These are phyloP conservation scores for Achatina immaculata DNA, from an alignment of 1,140 invertebrate genomes.

Conservation along the genomic window DNA sequence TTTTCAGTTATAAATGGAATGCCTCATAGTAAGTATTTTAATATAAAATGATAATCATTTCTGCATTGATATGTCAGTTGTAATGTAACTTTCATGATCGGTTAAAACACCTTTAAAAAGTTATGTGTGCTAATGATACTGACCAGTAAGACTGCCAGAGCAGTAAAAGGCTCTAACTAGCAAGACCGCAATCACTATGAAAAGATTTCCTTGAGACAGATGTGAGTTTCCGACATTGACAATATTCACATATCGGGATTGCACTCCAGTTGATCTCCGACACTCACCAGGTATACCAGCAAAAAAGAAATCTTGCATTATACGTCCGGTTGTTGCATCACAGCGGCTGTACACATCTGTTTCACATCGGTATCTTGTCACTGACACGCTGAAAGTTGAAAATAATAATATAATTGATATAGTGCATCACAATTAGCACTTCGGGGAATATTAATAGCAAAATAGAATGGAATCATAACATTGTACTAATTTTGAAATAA, in stretches of 20 bases:
- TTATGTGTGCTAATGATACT: not conserved
- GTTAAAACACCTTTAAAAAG: not conserved
- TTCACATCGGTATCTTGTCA: constrained; percentile 48
- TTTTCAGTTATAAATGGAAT: too few species aligned
- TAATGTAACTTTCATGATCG: not conserved
- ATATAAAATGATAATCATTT: too few species aligned
- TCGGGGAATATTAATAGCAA: not conserved
- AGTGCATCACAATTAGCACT: not conserved
- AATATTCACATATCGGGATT: constrained; percentile 35
- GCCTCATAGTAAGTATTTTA: too few species aligned
- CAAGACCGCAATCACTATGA: not conserved
- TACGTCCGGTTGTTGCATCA: constrained; percentile 36
- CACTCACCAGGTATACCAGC: constrained; percentile 46
- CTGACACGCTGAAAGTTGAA: constrained; percentile 42
- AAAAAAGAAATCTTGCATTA: constrained; percentile 51
- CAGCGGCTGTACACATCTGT: constrained; percentile 47
- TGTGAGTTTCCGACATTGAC: not conserved
- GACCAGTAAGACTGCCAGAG: not conserved
- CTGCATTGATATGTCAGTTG: too few species aligned
- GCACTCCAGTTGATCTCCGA: constrained; percentile 38
- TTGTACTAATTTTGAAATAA: not conserved
- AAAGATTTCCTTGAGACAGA: not conserved
- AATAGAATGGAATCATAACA: not conserved
- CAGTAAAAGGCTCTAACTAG: not conserved
- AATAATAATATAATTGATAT: not conserved